These are phyloP conservation scores for Cantharis flavilabris DNA, from an alignment of 2,888 invertebrate species.

Conservation along the genomic window DNA sequence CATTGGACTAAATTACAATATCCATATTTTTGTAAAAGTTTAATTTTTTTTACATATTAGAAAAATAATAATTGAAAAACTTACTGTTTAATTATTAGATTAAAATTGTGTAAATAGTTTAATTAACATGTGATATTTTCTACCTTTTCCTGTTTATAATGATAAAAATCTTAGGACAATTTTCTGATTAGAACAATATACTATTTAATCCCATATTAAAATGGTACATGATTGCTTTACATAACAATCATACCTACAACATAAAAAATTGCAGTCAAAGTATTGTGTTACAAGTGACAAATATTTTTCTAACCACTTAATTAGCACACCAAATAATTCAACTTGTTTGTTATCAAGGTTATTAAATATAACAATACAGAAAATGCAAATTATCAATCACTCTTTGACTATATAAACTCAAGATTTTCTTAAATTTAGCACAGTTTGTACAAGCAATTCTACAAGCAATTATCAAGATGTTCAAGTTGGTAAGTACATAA, in stretches of 20 bases:
- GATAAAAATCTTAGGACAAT: no score
- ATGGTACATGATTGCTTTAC: background rate
- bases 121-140: no score
- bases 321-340: background rate
- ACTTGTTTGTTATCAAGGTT: background rate
- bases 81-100: no score
- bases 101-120: no score
- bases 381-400: background rate
- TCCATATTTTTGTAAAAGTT: no score
- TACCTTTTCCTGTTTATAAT: no score
- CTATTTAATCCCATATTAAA: background rate
- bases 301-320: background rate
- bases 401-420: constrained; percentile 8
- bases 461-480: constrained; percentile 16
- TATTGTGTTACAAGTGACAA: background rate
- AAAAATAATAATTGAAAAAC: no score
- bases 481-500: constrained; percentile 17
- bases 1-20: no score
- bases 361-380: background rate
- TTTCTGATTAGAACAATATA: background rate
- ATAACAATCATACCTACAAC: background rate
- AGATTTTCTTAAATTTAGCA: background rate
- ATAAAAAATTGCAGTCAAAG: background rate
- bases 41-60: no score
- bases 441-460: constrained; percentile 7